Evolutionary conservation across 2,113 vertebrate genomes (phyloP).

Genomic region (Rhinolophus ferrumequinum): DNA sequence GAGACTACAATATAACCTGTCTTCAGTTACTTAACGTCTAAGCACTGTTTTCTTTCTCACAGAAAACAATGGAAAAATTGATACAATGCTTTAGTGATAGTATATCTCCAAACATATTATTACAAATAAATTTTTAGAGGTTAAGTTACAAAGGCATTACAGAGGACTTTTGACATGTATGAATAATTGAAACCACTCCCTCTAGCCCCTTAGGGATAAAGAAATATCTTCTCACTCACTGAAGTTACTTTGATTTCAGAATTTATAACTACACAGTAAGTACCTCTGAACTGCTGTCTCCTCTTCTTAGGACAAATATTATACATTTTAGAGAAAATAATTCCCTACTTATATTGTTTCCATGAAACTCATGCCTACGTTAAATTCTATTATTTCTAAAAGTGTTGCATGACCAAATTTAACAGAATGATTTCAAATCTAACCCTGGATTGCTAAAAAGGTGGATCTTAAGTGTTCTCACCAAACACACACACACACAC

Average conservation of each 20-base stretch:
- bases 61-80: conserved; percentile 41
- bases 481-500: background rate
- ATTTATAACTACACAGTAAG: conserved; percentile 57
- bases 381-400: conserved; percentile 9
- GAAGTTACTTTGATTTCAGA: conserved; percentile 52
- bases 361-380: background rate
- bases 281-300: conserved; percentile 62
- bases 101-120: conserved; percentile 32
- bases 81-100: background rate
- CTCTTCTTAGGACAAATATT: conserved; percentile 58
- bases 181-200: conserved; percentile 57
- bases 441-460: background rate
- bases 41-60: background rate
- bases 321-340: conserved; percentile 61
- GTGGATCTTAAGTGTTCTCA: background rate
- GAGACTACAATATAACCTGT: background rate
- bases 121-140: conserved; percentile 41
- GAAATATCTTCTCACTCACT: conserved; percentile 76
- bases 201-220: conserved; percentile 29
- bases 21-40: conserved; percentile 41
- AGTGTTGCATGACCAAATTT: background rate
- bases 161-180: conserved; percentile 53
- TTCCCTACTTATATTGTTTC: background rate
- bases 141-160: conserved; percentile 58
- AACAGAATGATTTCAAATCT: conserved; percentile 36